Conservation (phyloP, 1,140 invertebrate species). For the Temnothorax longispinosus region DNA sequence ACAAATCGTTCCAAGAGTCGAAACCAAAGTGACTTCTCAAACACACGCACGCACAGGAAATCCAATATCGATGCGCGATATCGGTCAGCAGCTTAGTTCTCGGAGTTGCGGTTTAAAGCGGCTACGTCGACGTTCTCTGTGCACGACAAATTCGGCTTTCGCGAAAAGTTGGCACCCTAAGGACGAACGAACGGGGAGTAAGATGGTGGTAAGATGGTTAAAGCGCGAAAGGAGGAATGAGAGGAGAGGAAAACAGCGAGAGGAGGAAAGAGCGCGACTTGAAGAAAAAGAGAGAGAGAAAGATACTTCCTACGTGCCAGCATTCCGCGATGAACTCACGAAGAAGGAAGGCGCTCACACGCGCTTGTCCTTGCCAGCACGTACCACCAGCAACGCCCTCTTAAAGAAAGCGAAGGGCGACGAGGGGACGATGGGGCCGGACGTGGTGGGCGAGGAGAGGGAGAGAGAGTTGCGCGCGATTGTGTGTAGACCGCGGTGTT, state of each 20-base stretch:
- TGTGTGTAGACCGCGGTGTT: conserved; percentile 84
- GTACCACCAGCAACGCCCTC: conserved; percentile 56
- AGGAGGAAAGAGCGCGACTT: not conserved
- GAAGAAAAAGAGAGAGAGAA: conserved; percentile 16
- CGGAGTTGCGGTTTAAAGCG: conserved; percentile 57
- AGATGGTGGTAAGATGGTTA: conserved; percentile 54
- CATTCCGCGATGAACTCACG: conserved; percentile 44
- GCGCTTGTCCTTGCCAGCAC: conserved; percentile 67
- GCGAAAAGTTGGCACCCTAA: conserved; percentile 67
- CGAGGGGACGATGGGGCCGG: conserved; percentile 1
- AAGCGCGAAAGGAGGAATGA: conserved; percentile 43
- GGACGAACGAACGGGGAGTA: not conserved
- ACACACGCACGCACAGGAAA: conserved; percentile 59
- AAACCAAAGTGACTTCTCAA: not conserved
- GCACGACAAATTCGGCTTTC: conserved; percentile 73
- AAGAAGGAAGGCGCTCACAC: conserved; percentile 70
- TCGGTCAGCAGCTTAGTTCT: conserved; percentile 55
- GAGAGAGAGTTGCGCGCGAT: conserved; percentile 69
- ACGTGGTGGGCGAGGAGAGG: conserved; percentile 35
- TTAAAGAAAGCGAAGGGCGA: conserved; percentile 43
- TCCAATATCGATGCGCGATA: conserved; percentile 64
- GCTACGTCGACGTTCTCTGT: conserved; percentile 62
- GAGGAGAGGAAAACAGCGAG: not conserved
- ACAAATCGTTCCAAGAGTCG: not conserved
- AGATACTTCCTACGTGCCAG: conserved; percentile 44